Evolutionary conservation across 2,888 invertebrate genomes (phyloP).

Genomic region (Vesta saturnalis): DNA sequence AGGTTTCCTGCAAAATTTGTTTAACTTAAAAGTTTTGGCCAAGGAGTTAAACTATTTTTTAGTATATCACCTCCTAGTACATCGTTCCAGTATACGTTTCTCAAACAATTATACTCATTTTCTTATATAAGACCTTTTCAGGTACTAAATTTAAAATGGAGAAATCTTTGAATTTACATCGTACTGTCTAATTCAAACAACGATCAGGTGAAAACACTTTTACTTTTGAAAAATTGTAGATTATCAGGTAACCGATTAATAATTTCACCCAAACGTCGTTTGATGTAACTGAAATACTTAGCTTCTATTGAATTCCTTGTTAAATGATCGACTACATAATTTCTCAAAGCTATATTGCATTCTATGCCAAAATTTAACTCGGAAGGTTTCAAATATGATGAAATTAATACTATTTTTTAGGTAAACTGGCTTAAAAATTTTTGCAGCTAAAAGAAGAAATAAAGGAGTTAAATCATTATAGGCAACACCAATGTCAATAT

Average conservation of each 20-base stretch:
- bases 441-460: background rate
- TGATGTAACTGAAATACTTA: background rate
- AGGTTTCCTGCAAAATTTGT: no score
- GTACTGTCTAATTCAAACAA: background rate
- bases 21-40: no score
- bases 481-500: background rate
- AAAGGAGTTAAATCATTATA: background rate
- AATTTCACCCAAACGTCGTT: background rate
- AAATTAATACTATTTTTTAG: background rate
- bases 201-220: no score
- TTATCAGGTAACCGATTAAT: background rate
- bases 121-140: no score
- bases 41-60: no score
- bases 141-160: background rate
- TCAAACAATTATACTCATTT: no score
- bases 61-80: no score
- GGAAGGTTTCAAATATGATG: background rate
- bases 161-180: background rate
- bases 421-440: no score
- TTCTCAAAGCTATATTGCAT: background rate
- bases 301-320: background rate
- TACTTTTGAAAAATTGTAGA: no score
- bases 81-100: no score
- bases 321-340: background rate
- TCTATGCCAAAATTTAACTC: background rate